Evolutionary conservation across 2,888 invertebrate genomes (phyloP).

Genomic region (Panorpa germanica): DNA sequence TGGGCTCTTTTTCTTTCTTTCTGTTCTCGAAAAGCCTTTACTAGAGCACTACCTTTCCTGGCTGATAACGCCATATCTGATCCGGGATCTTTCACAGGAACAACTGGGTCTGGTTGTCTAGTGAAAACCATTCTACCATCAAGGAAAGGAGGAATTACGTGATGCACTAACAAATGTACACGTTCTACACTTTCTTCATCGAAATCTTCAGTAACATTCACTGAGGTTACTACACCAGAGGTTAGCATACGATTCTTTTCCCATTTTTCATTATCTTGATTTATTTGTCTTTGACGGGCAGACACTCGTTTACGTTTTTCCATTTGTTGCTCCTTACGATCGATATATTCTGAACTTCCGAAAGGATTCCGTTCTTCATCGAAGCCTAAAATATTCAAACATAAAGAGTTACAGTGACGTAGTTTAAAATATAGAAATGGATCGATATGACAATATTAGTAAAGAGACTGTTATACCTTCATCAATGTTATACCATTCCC

Average conservation of each 20-base stretch:
- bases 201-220: constrained; percentile 78
- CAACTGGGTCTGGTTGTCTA: constrained; percentile 96
- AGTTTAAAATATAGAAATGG: constrained; percentile 6
- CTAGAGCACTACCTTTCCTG: constrained; percentile 81
- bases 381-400: constrained; percentile 31
- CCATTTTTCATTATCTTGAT: constrained; percentile 97
- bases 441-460: not conserved
- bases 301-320: constrained; percentile 83
- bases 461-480: constrained; percentile 40
- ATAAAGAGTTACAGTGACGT: constrained; percentile 7
- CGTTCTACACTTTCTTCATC: constrained; percentile 91
- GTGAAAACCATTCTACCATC: constrained; percentile 98
- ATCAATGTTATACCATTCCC: constrained; percentile 95
- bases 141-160: constrained; percentile 95
- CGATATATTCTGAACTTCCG: constrained; percentile 79
- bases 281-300: constrained; percentile 90
- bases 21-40: constrained; percentile 82
- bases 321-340: constrained; percentile 81
- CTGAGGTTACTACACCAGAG: constrained; percentile 79
- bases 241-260: constrained; percentile 95
- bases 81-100: constrained; percentile 88
- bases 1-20: constrained; percentile 94
- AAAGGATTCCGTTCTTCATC: constrained; percentile 90
- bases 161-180: constrained; percentile 91
- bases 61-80: constrained; percentile 95